Base-by-base conservation (phyloP, 2,797 vertebrate species). In the Enteromius treurensis region DNA sequence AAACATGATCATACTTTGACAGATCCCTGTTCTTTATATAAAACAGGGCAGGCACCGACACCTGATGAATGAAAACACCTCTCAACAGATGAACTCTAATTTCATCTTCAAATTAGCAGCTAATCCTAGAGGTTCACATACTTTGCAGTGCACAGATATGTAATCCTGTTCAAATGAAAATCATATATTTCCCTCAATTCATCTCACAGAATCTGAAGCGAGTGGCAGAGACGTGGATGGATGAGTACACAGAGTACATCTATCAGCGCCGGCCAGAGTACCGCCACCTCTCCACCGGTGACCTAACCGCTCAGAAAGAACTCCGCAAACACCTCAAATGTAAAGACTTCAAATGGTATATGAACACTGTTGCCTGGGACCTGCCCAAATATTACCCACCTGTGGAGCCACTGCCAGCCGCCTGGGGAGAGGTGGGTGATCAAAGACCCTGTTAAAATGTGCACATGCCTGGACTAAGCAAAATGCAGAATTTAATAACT, bases 291-390 rank as follows among this genome's bases (percentile, higher is more conserved):
- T 96, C 96, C 49, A 96, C 96, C 0, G 96, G 96, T 0, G 96
- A 97, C 89, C 93, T 97, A 88, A 95, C 94, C 0, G 92, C 95
- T 47, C 96, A 97, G 92, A 97, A 96, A 87, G 95, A 96, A 79
- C 89, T 96, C 62, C 95, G 96, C 80, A 97, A 95, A 42, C 94
- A 95, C 40, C 95, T 97, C 3, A 96, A 95, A 86, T 97, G 96
- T 92, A 96, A 96, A 89, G 96, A 96, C 89, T 97, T 97, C 95
- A 96, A 95, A 84, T 97, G 96, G 96, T 97, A 96, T 92, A 97
- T 97, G 96, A 92, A 94, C 73, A 92, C 93, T 0, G 96, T 97
- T 91, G 96, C 96, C 86, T 97, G 96, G 96, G 96, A 97, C 64
- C 94, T 97, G 82, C 95, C 96, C 3, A 96, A 95, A 88, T 96